A percentile compares a stretch with the other conserved stretches of the same genome.
phyloP scores from a whole-genome alignment of 2,797 vertebrate genomes.

The Mycteria americana region DNA sequence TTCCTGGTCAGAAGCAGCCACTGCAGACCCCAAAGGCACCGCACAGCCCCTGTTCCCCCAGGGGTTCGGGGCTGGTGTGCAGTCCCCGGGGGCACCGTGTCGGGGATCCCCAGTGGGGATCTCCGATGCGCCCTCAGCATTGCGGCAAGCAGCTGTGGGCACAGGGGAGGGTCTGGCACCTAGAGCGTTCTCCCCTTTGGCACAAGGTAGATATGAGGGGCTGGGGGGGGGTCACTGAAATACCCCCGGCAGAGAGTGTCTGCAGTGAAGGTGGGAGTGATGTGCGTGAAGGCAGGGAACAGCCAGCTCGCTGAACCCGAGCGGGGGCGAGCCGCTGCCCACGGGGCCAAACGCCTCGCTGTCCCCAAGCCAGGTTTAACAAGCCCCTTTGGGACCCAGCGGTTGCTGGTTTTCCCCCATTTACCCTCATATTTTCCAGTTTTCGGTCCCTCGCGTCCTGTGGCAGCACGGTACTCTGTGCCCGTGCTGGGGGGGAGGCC shows the following conservation, averaged over 20 bases:
- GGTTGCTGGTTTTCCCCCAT: not conserved
- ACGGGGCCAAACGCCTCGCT: fast-evolving
- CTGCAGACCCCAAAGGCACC: not conserved
- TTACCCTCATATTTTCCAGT: not conserved
- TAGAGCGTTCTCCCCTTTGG: not conserved
- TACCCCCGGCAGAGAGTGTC: not conserved
- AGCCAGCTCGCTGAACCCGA: not conserved
- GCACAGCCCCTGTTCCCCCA: fast-evolving
- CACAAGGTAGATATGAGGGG: not conserved
- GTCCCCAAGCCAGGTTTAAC: not conserved
- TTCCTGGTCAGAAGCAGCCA: not conserved
- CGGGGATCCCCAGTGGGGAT: not conserved
- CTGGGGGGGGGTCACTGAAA: not conserved
- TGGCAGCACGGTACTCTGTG: fast-evolving
- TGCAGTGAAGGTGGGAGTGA: not conserved
- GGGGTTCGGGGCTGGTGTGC: not conserved
- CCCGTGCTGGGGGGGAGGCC: fast-evolving
- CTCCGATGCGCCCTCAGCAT: not conserved
- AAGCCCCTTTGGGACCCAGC: not conserved
- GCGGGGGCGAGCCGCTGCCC: not conserved
- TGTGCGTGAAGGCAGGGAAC: not conserved
- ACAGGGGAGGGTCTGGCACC: not conserved
- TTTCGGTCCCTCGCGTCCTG: not conserved
- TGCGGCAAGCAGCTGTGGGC: fast-evolving
- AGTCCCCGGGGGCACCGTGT: not conserved